A percentile compares a stretch with the other conserved stretches of the same genome.
Conservation (phyloP, 23 tunicate genomes). For the Clavelina lepadiformis region DNA sequence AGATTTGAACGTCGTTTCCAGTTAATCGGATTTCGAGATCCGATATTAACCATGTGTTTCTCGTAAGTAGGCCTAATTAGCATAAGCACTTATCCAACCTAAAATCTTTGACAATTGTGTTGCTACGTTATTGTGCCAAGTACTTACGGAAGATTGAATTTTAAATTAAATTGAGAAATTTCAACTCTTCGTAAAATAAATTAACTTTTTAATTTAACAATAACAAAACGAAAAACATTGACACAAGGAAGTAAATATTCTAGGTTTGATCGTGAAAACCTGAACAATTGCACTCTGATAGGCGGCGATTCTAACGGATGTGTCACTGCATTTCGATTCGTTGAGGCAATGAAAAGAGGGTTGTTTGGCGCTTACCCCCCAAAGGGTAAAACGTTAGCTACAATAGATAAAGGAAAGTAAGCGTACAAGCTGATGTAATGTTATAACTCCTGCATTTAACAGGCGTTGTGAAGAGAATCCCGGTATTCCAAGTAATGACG, state of each 20-base stretch:
- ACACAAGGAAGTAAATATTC: no score
- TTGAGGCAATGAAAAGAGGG: slow-evolving; percentile 55
- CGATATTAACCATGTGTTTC: slow-evolving; percentile 60
- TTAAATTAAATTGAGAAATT: no score
- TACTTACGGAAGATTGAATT: no score
- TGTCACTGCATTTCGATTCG: slow-evolving; percentile 52
- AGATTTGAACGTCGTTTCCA: slow-evolving; percentile 71
- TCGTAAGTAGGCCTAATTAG: slow-evolving; percentile 32
- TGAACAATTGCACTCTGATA: slow-evolving; percentile 62
- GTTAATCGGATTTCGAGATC: slow-evolving; percentile 55
- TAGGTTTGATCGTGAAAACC: slow-evolving; percentile 84
- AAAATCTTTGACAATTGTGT: no score
- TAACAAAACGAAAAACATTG: no score
- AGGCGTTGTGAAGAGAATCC: slow-evolving; percentile 54
- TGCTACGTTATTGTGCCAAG: no score
- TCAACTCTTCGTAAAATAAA: no score
- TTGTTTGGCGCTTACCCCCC: slow-evolving; percentile 54
- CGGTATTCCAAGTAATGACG: slow-evolving; percentile 32
- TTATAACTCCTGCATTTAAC: not conserved
- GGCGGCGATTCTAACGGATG: slow-evolving; percentile 78
- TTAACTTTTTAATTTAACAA: no score
- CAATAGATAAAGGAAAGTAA: not conserved
- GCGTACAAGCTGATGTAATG: not conserved
- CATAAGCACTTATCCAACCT: no score
- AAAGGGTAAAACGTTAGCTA: slow-evolving; percentile 35